Percentiles rank a stretch among this genome's conserved stretches.
These are phyloP conservation scores for Seriola quinqueradiata DNA, from an alignment of 2,113 vertebrate species.

Conservation along the genomic window DNA sequence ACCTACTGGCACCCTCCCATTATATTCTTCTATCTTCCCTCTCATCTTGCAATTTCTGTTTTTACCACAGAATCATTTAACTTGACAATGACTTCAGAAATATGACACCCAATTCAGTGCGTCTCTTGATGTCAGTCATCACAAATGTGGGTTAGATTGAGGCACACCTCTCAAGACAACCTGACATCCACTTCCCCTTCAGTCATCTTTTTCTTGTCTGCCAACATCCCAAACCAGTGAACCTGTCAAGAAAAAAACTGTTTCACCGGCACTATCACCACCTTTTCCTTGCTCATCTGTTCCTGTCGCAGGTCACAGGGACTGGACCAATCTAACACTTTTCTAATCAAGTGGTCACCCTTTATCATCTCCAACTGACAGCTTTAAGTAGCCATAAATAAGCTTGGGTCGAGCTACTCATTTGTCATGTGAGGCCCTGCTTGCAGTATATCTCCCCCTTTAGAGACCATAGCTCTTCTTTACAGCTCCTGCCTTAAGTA, in stretches of 20 bases:
- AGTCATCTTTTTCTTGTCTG: slow-evolving; percentile 41
- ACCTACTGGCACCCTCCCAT: slow-evolving; percentile 23
- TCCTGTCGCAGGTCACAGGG: slow-evolving; percentile 59
- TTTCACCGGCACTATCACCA: slow-evolving; percentile 30
- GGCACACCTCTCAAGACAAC: slow-evolving; percentile 22
- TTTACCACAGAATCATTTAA: slow-evolving; percentile 23
- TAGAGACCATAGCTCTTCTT: slow-evolving; percentile 78
- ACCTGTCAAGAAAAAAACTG: slow-evolving; percentile 48
- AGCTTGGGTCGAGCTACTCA: slow-evolving; percentile 62
- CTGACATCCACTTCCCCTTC: slow-evolving; percentile 37
- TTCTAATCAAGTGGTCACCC: slow-evolving; percentile 81
- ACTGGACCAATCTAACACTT: slow-evolving; percentile 65
- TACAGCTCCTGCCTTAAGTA: slow-evolving; percentile 74
- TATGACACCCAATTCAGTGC: slow-evolving; percentile 8
- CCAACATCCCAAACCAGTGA: slow-evolving; percentile 37
- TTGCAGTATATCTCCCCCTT: slow-evolving; percentile 74
- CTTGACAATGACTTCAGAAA: slow-evolving; percentile 31
- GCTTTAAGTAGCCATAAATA: slow-evolving; percentile 84
- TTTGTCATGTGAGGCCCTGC: slow-evolving; percentile 76
- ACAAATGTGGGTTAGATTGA: slow-evolving; percentile 41
- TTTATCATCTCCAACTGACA: slow-evolving; percentile 78
- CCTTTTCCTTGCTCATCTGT: slow-evolving; percentile 59
- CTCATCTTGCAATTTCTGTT: slow-evolving; percentile 26
- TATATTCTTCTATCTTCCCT: slow-evolving; percentile 18
- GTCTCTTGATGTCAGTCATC: slow-evolving; percentile 30